These are phyloP conservation scores for Eupithecia tripunctaria DNA, from an alignment of 2,888 invertebrate species.

Conservation along the genomic window DNA sequence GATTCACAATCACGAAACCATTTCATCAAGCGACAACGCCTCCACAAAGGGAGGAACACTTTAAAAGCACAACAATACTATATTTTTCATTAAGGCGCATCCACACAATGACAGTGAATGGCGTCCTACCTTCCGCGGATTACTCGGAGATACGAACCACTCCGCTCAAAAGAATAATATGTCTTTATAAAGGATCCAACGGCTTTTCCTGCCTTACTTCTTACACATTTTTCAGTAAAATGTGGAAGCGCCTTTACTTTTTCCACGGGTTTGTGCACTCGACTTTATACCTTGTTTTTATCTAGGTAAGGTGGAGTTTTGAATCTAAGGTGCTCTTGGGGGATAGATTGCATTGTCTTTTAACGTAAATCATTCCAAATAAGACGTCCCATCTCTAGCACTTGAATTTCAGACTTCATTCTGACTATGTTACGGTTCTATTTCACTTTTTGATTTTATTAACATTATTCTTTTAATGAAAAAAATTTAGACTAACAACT, in stretches of 20 bases:
- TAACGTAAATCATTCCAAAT: constrained; percentile 74
- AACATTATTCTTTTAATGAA: neutral
- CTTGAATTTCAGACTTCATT: constrained; percentile 53
- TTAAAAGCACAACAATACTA: constrained; percentile 70
- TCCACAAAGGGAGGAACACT: constrained; percentile 56
- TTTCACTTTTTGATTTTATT: constrained; percentile 11
- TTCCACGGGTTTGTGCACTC: constrained; percentile 37
- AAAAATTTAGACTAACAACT: neutral
- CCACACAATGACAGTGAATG: constrained; percentile 77
- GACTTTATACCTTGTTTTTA: constrained; percentile 50
- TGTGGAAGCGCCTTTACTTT: constrained; percentile 75
- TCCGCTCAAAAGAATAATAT: constrained; percentile 83
- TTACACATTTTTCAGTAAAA: constrained; percentile 82
- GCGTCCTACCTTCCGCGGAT: constrained; percentile 76
- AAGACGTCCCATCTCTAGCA: constrained; percentile 56
- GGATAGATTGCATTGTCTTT: constrained; percentile 82
- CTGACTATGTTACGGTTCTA: constrained; percentile 35
- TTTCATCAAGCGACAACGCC: constrained; percentile 41
- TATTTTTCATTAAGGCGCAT: constrained; percentile 79
- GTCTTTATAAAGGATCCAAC: constrained; percentile 81
- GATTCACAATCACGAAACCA: constrained; percentile 27
- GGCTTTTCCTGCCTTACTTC: constrained; percentile 79
- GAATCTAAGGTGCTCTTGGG: constrained; percentile 45
- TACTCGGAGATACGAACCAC: constrained; percentile 73
- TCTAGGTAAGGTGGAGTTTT: constrained; percentile 44